Percentiles rank a stretch among this genome's conserved stretches.
Evolutionary conservation across 2,113 vertebrate genomes (phyloP).

Genomic region (Vimba vimba): DNA sequence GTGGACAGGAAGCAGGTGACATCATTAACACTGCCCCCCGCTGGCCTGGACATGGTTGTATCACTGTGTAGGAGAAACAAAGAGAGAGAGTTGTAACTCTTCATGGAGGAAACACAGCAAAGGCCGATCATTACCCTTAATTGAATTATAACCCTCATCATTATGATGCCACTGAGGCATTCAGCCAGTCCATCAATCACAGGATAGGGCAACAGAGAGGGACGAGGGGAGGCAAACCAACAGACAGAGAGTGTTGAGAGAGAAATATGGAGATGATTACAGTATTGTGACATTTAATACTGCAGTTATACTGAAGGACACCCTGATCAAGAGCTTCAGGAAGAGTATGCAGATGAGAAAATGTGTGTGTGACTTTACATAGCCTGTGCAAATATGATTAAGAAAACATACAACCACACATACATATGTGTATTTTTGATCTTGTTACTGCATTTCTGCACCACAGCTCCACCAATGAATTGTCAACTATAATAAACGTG

Average conservation of each 20-base stretch:
- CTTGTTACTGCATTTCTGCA: background rate
- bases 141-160: constrained; percentile 26
- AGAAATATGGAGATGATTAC: constrained; percentile 13
- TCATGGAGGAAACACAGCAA: background rate
- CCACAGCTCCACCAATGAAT: background rate
- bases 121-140: constrained; percentile 13
- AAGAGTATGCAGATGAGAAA: background rate
- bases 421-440: background rate
- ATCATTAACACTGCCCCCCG: constrained; percentile 74
- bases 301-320: constrained; percentile 16
- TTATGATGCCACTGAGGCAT: constrained; percentile 20
- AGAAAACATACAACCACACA: background rate
- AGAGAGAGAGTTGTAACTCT: constrained; percentile 10
- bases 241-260: constrained; percentile 36
- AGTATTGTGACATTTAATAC: constrained; percentile 15
- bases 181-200: background rate
- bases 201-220: constrained; percentile 8
- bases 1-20: constrained; percentile 75
- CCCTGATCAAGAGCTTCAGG: background rate
- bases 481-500: background rate
- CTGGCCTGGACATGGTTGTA: constrained; percentile 75
- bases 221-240: background rate
- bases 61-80: constrained; percentile 56
- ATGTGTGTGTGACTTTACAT: background rate
- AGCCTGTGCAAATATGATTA: background rate